These are phyloP conservation scores for Nesogale talazaci DNA, from an alignment of 2,113 vertebrate genomes.

Conservation along the genomic window DNA sequence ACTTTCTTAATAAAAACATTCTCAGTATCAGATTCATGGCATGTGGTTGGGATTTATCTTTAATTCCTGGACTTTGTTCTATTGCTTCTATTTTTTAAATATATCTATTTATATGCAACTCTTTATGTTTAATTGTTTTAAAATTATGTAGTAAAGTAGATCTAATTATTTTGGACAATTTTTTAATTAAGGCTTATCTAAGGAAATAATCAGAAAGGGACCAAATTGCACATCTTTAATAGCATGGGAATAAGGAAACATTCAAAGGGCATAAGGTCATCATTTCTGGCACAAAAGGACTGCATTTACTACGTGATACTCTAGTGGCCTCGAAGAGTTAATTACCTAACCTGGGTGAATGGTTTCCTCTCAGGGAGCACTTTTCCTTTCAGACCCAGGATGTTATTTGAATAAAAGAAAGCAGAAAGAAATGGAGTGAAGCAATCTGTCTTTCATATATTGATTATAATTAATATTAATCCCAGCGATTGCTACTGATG, in stretches of 20 bases:
- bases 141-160: constrained; percentile 16
- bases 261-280: neutral
- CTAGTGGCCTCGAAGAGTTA: constrained; percentile 18
- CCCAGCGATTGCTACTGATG: constrained; percentile 66
- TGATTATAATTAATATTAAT: constrained; percentile 76
- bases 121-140: neutral
- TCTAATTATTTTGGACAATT: neutral
- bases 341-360: neutral
- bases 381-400: neutral
- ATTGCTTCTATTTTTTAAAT: neutral
- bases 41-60: neutral
- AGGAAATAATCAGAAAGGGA: neutral
- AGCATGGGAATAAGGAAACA: neutral
- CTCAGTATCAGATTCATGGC: neutral
- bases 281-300: constrained; percentile 7
- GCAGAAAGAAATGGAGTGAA: constrained; percentile 42
- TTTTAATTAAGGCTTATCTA: neutral
- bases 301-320: neutral
- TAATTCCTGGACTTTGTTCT: neutral
- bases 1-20: neutral
- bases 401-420: constrained; percentile 60
- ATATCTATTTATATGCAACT: neutral
- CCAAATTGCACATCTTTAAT: neutral
- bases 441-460: constrained; percentile 56
- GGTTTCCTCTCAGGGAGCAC: neutral